These are phyloP conservation scores for Dicerorhinus sumatrensis DNA, from an alignment of 2,113 vertebrate species.

Conservation along the genomic window DNA sequence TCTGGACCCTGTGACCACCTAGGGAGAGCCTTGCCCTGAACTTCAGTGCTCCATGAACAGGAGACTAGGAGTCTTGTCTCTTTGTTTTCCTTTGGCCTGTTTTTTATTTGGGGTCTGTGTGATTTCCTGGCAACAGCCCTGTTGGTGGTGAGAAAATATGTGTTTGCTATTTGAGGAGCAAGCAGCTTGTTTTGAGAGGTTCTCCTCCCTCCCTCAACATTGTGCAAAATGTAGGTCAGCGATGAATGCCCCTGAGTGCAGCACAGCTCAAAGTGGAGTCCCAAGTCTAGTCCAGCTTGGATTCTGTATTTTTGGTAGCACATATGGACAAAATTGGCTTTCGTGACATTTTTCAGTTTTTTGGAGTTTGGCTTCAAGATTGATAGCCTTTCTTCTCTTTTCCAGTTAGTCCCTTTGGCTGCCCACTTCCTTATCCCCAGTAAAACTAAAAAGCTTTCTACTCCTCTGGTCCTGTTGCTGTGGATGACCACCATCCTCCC, in stretches of 20 bases:
- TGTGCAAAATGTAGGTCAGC: not conserved
- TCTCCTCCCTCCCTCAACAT: not conserved
- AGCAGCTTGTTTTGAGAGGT: slow-evolving; percentile 31
- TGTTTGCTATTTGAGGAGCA: slow-evolving; percentile 66
- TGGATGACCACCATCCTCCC: not conserved
- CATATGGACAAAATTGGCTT: not conserved
- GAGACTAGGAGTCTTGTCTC: slow-evolving; percentile 51
- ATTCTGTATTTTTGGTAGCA: not conserved
- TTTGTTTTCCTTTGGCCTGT: slow-evolving; percentile 73
- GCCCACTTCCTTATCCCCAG: not conserved
- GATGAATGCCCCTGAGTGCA: not conserved
- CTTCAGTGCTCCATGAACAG: not conserved
- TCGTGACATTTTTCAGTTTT: not conserved
- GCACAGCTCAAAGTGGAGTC: not conserved
- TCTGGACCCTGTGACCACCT: slow-evolving; percentile 22
- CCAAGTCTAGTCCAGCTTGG: not conserved
- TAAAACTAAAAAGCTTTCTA: not conserved
- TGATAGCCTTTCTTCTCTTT: not conserved
- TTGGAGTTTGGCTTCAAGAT: not conserved
- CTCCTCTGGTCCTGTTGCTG: not conserved
- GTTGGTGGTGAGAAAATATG: slow-evolving; percentile 66
- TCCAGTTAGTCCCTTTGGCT: not conserved
- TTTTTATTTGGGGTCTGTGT: slow-evolving; percentile 69
- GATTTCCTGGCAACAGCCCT: slow-evolving; percentile 62
- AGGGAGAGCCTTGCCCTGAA: slow-evolving; percentile 57